phyloP scores from a whole-genome alignment of 1,140 invertebrate genomes.

The Orchestia grillus region DNA sequence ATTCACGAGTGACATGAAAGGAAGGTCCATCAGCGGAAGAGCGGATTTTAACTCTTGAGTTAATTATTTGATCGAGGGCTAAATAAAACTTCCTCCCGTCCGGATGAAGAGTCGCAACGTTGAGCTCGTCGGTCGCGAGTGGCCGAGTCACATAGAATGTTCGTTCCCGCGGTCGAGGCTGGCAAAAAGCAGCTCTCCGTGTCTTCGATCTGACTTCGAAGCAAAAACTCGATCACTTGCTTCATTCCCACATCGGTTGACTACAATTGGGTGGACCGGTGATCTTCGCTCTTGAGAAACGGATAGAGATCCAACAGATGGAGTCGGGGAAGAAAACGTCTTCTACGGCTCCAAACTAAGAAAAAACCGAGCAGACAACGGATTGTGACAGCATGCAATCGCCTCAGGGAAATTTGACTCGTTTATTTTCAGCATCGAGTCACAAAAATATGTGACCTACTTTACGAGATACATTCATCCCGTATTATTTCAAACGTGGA shows the following conservation, averaged over 20 bases:
- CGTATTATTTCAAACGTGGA: background rate
- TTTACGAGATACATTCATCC: background rate
- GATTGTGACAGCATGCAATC: background rate
- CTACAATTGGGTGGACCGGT: conserved; percentile 30
- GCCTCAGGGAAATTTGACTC: background rate
- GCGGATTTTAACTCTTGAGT: background rate
- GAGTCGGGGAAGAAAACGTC: background rate
- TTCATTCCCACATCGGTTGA: conserved; percentile 38
- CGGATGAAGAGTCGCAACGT: background rate
- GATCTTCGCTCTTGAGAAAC: conserved; percentile 13
- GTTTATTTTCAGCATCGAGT: background rate
- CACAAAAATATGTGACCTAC: background rate
- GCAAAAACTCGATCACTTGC: conserved; percentile 33
- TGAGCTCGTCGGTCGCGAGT: background rate
- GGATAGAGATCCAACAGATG: background rate
- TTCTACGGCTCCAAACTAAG: background rate
- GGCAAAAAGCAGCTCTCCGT: background rate
- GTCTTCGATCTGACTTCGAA: background rate
- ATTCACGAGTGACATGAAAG: too few relatives aligned
- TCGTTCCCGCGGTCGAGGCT: conserved; percentile 15
- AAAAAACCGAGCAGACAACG: background rate
- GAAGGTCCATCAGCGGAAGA: background rate
- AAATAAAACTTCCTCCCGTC: background rate
- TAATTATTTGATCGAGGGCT: background rate
- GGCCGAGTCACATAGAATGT: background rate